Evolutionary conservation across 2,797 vertebrate genomes (phyloP), one percentile per base, ranked within the genome.

Genomic region (Euthynnus affinis): DNA sequence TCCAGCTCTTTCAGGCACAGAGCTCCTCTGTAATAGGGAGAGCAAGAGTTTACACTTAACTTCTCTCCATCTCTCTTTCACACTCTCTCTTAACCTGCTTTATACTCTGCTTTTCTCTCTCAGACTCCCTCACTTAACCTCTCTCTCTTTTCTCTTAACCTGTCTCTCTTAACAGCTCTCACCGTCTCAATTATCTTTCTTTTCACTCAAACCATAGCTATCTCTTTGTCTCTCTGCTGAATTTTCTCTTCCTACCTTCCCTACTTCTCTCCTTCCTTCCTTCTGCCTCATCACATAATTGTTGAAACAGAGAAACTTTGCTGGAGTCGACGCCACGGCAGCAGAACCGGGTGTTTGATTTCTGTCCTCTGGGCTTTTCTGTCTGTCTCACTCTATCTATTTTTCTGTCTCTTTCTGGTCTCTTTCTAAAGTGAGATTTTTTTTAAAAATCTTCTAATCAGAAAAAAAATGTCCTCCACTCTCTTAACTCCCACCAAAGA

Each of bases 91-190:
- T 70, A 72, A 72, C 66, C 78, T 66, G 63, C 67, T 37, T 27
- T 22, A 40, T 32, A 46, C 69, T 71, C 62, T 74, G 62, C 52
- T 37, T 61, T 53, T 76, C 71, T 76, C 63, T 79, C 72, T 63
- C 71, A 32, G 13, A 20, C 76, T 74, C 73, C 56, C 34, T 81
- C 86, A 88, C 76, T 91, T 89, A 89, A 90, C 88, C 85, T 82
- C 69, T 78, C 58, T 77, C 53, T 44, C 1, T 84, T 85, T 67
- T 70, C 57, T 71, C 66, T 74, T 65, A 71, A 80, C 62, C 70
- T 58, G 67, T 53, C 65, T 80, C 83, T 64, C 65, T 81, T 69
- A 77, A 87, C 73, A 70, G 71, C 76, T 81, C 69, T 81, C 73
- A 64, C 69, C 0, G 9, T 80, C 76, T 83, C 67, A 79, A 69